phyloP scores from a whole-genome alignment of 2,888 invertebrate species.

The Cephus sareptanus region DNA sequence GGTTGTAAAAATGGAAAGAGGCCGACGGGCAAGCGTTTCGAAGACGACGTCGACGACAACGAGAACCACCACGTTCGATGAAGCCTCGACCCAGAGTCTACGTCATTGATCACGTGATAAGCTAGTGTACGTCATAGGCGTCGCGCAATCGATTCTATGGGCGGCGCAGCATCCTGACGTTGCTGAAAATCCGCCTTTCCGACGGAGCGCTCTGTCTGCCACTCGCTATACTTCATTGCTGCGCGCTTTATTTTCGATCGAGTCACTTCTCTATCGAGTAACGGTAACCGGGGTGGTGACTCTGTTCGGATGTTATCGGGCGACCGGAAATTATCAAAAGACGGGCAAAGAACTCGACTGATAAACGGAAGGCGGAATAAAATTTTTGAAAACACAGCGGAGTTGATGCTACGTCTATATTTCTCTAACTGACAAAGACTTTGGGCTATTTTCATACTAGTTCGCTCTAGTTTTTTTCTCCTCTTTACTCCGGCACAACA shows the following conservation, averaged over 20 bases:
- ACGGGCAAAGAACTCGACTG: background rate
- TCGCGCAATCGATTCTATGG: background rate
- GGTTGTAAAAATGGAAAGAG: background rate
- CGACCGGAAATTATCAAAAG: background rate
- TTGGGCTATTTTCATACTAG: background rate
- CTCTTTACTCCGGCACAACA: background rate
- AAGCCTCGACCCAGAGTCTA: background rate
- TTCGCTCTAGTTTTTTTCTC: background rate
- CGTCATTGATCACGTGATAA: constrained; percentile 1
- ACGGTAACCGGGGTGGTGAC: background rate
- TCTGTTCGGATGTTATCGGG: background rate
- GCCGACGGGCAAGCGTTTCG: background rate
- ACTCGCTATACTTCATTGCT: background rate
- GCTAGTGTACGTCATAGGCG: background rate
- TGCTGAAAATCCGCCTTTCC: background rate
- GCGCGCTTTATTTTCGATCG: background rate
- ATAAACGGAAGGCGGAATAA: background rate
- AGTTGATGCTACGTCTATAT: background rate
- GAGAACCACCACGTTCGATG: background rate
- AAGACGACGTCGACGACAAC: background rate
- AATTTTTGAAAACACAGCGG: background rate
- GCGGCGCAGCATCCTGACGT: background rate
- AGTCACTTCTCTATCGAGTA: background rate
- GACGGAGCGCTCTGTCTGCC: background rate
- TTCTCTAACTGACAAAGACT: background rate